Evolutionary conservation across 2,888 invertebrate genomes (phyloP).

Genomic region (Noctuana brunneofusca): DNA sequence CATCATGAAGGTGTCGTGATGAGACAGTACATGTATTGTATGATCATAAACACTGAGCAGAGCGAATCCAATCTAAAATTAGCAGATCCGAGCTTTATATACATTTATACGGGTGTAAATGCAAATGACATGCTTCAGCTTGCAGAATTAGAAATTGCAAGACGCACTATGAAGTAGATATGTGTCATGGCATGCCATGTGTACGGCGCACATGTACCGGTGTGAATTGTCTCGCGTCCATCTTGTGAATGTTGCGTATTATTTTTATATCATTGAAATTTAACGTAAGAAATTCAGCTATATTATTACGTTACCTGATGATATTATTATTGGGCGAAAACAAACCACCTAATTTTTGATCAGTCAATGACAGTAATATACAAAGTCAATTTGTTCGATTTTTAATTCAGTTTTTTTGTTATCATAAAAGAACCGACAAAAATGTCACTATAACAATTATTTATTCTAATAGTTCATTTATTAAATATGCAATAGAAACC

Average conservation of each 20-base stretch:
- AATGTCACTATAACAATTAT: not conserved
- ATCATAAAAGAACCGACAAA: no score
- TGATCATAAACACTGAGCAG: constrained; percentile 39
- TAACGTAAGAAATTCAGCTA: not conserved
- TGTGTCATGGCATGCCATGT: constrained; percentile 50
- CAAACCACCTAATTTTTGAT: constrained; percentile 3
- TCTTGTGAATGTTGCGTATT: constrained; percentile 53
- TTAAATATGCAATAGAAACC: not conserved
- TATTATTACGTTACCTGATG: not conserved
- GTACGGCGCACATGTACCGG: constrained; percentile 59
- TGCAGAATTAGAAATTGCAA: constrained; percentile 64
- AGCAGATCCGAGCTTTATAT: constrained; percentile 57
- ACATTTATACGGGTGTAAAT: constrained; percentile 55
- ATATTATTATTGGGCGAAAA: not conserved
- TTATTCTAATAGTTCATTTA: no score
- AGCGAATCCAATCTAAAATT: constrained; percentile 65
- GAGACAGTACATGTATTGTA: constrained; percentile 10
- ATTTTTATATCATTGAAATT: not conserved
- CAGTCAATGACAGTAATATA: constrained; percentile 10
- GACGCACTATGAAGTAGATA: constrained; percentile 50
- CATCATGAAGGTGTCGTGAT: not conserved
- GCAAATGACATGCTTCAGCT: constrained; percentile 57
- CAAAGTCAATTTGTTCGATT: constrained; percentile 6
- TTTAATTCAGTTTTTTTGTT: constrained; percentile 15
- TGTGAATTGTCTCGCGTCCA: constrained; percentile 52